Conservation (phyloP, 2,113 vertebrate genomes). For the Oxyruncus cristatus region DNA sequence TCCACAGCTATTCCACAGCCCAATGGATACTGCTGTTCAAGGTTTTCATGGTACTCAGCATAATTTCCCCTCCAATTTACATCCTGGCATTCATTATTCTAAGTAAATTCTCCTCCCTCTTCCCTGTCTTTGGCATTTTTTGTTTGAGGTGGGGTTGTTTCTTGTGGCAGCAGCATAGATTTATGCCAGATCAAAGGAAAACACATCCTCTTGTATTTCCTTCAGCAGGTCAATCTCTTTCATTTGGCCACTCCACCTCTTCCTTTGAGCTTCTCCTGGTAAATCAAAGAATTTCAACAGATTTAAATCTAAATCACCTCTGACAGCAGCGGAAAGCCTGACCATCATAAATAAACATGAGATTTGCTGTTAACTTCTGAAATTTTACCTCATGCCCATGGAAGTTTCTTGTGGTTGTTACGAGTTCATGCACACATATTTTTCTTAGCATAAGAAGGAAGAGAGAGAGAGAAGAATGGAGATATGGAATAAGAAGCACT, state of each 20-base stretch:
- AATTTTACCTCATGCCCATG: neutral
- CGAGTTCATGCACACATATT: neutral
- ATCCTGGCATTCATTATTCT: constrained; percentile 39
- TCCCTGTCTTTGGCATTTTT: constrained; percentile 9
- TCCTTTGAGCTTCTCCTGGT: neutral
- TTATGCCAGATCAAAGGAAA: neutral
- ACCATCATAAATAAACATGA: neutral
- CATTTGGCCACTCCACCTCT: constrained; percentile 31
- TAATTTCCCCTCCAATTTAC: constrained; percentile 1
- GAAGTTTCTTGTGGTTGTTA: neutral
- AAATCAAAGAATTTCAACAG: neutral
- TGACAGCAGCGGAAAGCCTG: neutral
- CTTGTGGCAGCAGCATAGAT: constrained; percentile 20
- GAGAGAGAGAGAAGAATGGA: neutral
- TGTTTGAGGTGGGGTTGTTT: constrained; percentile 51
- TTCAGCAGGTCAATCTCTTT: constrained; percentile 3
- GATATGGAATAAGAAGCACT: neutral
- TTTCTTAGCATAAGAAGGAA: neutral
- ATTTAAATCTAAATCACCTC: neutral
- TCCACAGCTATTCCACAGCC: neutral
- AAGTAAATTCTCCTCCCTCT: neutral
- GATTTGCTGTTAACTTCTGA: neutral
- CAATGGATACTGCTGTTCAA: neutral
- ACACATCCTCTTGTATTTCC: constrained; percentile 28
- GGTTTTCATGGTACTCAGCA: neutral